Evolutionary conservation across 1,140 invertebrate genomes (phyloP).

Genomic region (Penaeus chinensis): DNA sequence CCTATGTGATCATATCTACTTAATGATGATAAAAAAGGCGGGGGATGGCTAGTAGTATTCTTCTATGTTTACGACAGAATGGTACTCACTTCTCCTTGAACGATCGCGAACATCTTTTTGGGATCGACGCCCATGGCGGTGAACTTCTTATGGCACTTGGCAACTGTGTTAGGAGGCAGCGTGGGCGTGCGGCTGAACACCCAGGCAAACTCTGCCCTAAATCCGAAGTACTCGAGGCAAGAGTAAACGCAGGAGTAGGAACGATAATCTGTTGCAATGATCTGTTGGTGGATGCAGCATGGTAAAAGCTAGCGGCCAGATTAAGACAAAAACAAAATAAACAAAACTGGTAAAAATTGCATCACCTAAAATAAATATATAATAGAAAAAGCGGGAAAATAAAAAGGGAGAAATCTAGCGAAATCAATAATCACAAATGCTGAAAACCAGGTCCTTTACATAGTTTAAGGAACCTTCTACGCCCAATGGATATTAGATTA

Average conservation of each 20-base stretch:
- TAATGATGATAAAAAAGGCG: not conserved
- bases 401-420: too few relatives aligned
- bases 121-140: slow-evolving; percentile 18
- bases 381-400: not conserved
- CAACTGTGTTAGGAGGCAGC: slow-evolving; percentile 24
- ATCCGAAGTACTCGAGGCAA: slow-evolving; percentile 43
- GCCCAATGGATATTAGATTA: too few relatives aligned
- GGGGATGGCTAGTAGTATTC: not conserved
- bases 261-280: slow-evolving; percentile 39
- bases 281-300: not conserved
- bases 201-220: slow-evolving; percentile 46
- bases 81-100: slow-evolving; percentile 28
- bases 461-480: too few relatives aligned
- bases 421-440: too few relatives aligned
- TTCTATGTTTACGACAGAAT: not conserved
- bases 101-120: slow-evolving; percentile 29
- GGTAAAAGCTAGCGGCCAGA: too few relatives aligned
- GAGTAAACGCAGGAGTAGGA: slow-evolving; percentile 49
- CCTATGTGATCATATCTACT: not conserved
- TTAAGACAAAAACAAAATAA: too few relatives aligned
- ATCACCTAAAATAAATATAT: not conserved
- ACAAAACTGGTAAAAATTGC: not conserved
- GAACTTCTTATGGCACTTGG: slow-evolving; percentile 18
- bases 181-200: slow-evolving; percentile 37
- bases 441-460: too few relatives aligned